Percentiles rank a stretch among this genome's conserved stretches.
Conservation (phyloP, 2,113 vertebrate genomes). For the Channa argus region DNA sequence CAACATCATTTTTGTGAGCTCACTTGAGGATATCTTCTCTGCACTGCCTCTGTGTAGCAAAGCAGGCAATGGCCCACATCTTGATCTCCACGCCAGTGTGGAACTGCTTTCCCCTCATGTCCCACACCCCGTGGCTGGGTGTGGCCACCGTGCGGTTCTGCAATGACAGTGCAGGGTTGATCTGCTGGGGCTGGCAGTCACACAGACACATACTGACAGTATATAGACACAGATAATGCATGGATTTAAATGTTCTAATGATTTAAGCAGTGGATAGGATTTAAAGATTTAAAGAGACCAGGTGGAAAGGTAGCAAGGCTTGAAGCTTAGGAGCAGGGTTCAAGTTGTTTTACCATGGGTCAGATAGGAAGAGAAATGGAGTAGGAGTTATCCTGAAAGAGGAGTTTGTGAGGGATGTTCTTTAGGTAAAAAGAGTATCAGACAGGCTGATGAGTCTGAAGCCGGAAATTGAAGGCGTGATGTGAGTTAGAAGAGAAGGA, state of each 20-base stretch:
- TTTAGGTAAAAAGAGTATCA: no score
- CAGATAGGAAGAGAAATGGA: no score
- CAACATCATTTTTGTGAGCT: background rate
- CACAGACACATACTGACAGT: constrained; percentile 29
- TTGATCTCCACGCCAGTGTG: constrained; percentile 98
- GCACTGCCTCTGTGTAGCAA: constrained; percentile 96
- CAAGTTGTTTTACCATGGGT: no score
- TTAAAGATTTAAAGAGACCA: constrained; percentile 1
- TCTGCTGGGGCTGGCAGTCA: constrained; percentile 61
- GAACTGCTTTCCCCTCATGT: constrained; percentile 98
- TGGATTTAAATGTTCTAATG: constrained; percentile 19
- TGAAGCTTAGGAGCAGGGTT: no score
- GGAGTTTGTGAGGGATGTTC: no score
- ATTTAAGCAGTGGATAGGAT: background rate
- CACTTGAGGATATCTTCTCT: constrained; percentile 95
- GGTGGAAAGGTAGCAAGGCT: no score
- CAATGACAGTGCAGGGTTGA: constrained; percentile 73
- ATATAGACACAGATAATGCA: constrained; percentile 23
- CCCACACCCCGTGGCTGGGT: constrained; percentile 97
- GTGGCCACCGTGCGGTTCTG: constrained; percentile 97
- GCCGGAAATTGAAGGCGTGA: no score
- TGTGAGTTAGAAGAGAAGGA: no score
- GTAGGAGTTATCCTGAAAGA: no score
- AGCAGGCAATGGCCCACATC: constrained; percentile 97
- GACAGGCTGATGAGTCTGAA: no score